Evolutionary conservation across 2,888 invertebrate species (phyloP).

Genomic region (Drosophila diplacantha): DNA sequence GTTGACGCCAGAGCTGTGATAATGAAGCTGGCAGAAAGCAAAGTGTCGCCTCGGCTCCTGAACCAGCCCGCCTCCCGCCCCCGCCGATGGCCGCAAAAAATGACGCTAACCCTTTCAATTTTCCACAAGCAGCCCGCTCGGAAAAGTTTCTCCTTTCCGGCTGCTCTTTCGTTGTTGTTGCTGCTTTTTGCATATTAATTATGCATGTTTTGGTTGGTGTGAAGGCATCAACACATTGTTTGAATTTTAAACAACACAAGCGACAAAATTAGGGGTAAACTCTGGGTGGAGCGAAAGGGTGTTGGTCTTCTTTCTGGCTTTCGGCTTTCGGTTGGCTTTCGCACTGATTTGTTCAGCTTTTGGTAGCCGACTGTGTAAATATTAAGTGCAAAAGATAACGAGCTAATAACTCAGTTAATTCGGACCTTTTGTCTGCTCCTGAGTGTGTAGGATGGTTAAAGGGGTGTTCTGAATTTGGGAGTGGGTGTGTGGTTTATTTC

Average conservation of each 20-base stretch:
- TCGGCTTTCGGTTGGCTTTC: slow-evolving; percentile 21
- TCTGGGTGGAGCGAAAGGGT: neutral
- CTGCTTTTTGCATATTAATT: slow-evolving; percentile 62
- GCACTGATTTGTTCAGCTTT: slow-evolving; percentile 35
- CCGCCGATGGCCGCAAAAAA: slow-evolving; percentile 39
- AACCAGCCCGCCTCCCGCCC: neutral
- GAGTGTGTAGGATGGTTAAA: slow-evolving; percentile 1
- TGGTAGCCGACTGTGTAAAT: slow-evolving; percentile 64
- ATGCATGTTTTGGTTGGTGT: slow-evolving; percentile 67
- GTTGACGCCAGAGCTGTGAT: slow-evolving; percentile 75
- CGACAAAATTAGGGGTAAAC: slow-evolving; percentile 51
- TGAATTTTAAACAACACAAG: slow-evolving; percentile 68
- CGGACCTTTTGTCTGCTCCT: slow-evolving; percentile 11
- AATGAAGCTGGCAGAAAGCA: slow-evolving; percentile 69
- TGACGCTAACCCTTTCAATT: slow-evolving; percentile 69
- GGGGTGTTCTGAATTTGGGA: neutral
- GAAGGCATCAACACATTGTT: slow-evolving; percentile 75
- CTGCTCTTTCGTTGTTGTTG: slow-evolving; percentile 30
- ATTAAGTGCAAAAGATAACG: slow-evolving; percentile 67
- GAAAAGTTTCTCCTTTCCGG: slow-evolving; percentile 56
- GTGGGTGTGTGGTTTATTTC: neutral
- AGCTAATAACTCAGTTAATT: slow-evolving; percentile 69
- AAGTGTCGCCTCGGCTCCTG: slow-evolving; percentile 55
- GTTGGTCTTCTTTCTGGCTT: slow-evolving; percentile 7
- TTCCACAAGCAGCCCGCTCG: slow-evolving; percentile 52